Base-by-base conservation (phyloP, 2,797 vertebrate genomes). In the Chloroceryle inda region DNA sequence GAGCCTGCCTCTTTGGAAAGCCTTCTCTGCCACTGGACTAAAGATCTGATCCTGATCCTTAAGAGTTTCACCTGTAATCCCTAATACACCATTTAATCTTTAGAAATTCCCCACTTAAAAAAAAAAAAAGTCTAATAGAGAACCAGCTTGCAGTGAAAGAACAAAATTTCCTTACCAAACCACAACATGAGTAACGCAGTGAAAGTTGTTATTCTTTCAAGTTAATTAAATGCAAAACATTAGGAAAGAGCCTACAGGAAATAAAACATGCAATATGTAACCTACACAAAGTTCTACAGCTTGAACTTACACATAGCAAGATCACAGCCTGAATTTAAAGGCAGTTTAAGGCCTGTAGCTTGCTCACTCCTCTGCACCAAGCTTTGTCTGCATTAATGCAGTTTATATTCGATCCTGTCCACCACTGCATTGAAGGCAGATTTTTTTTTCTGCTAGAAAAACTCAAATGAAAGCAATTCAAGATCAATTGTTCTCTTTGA, bases 361-460 rank as follows among this genome's bases (percentile, higher is more conserved):
- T 72, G 16, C 38, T 94, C 71, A 38, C 61, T 66, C 59, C 29
- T 74, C 88, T 64, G 44, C 42, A 87, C 49, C 85, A 72, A 83
- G 91, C 64, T 67, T 50, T 24, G 81, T 11, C 31, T 67, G 63
- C 38, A 38, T 79, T 50, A 83, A 85, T 18, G n/a, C 50, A 37
- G 26, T 74, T 68, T 69, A 27, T 74, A 69, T 18, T 6, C 44
- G 69, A 73, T 13, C 55, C 75, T 72, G 88, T 88, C 84, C 84
- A 85, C 84, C 63, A 66, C 59, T 38, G 71, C 76, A 37, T 72
- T 64, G 33, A 29, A 55, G 42, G 49, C 23, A 83, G 47, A 64
- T 81, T 80, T 86, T 95, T 35, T 89, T 86, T 95, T 91, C 89
- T 72, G 38, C 79, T 76, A 86, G 58, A 85, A 83, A 77, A 85